Base-by-base conservation (phyloP, 2,888 invertebrate genomes). In the Drosophila merina region DNA sequence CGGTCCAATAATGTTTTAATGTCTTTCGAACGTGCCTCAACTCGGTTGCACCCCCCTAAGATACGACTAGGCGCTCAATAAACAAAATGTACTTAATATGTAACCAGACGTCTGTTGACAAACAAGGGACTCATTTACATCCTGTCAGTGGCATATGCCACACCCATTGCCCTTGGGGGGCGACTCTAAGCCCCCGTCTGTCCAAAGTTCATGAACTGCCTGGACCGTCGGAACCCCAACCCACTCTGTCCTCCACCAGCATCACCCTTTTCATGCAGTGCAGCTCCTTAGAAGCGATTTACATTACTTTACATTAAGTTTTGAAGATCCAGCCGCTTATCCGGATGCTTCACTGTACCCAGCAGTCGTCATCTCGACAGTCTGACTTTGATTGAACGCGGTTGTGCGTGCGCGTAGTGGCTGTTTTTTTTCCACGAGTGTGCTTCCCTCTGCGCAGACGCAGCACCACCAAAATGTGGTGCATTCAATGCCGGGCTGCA, bases 331-430 rank as follows among this genome's bases (percentile, higher is more conserved):
- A 10, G 36, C 4, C n/a, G n/a, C 5, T 20, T 10, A 6, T 30
- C n/a, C 6, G 42, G 26, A 20, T 20, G 9, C 10, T n/a, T 26
- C 44, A 48, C 67, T 59, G 49, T 63, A 63, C 42, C 36, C 3
- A 36, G 25, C 52, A 54, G 51, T 66, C 77, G 60, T 74, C 77
- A 75, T 48, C 74, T 69, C 72, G 57, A 67, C 63, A 49, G 57
- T 47, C 51, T 75, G 83, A 87, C 83, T 84, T 84, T 84, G 83
- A 84, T 84, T 84, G 83, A 84, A 82, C 87, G 74, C 77, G 77
- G 77, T 73, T 80, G 73, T 73, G 75, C 77, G 66, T 76, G 86
- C 74, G 86, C 76, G 49, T 20, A 47, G 55, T 40, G 40, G 67
- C 14, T 47, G 49, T 9, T 40, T n/a, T 28, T 52, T 60, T 55